These are phyloP conservation scores for Apogon talboti DNA, from an alignment of 2,797 vertebrate genomes.

Conservation along the genomic window DNA sequence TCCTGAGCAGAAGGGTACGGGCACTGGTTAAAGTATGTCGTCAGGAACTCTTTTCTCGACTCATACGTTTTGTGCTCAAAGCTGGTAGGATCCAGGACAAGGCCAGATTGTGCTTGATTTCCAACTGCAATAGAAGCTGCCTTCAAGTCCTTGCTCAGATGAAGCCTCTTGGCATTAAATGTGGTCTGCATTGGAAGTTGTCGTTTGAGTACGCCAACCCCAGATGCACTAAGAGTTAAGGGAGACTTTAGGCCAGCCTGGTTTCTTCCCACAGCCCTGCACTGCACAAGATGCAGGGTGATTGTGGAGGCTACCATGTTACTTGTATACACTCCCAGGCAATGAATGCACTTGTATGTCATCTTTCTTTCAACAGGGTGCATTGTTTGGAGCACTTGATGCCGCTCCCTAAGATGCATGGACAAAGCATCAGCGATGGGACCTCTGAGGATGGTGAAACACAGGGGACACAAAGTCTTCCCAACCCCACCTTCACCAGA, in stretches of 20 bases:
- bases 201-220: constrained; percentile 88
- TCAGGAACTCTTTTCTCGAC: constrained; percentile 94
- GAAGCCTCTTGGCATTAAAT: constrained; percentile 88
- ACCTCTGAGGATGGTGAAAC: constrained; percentile 97
- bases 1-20: constrained; percentile 92
- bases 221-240: constrained; percentile 84
- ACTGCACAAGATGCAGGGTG: constrained; percentile 96
- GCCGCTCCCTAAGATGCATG: constrained; percentile 93
- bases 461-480: constrained; percentile 96
- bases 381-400: constrained; percentile 97
- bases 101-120: constrained; percentile 85
- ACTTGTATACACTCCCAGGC: constrained; percentile 97
- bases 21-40: constrained; percentile 93
- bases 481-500: constrained; percentile 91
- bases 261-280: constrained; percentile 93
- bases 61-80: constrained; percentile 95
- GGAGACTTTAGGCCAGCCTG: constrained; percentile 88
- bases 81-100: constrained; percentile 93
- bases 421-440: constrained; percentile 93
- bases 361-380: constrained; percentile 98
- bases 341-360: constrained; percentile 99
- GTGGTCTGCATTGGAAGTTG: constrained; percentile 85
- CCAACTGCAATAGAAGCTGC: constrained; percentile 83
- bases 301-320: constrained; percentile 99
- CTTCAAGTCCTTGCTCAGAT: constrained; percentile 79